Conservation (phyloP, 2,113 vertebrate genomes). For the Trematocara marginatum region DNA sequence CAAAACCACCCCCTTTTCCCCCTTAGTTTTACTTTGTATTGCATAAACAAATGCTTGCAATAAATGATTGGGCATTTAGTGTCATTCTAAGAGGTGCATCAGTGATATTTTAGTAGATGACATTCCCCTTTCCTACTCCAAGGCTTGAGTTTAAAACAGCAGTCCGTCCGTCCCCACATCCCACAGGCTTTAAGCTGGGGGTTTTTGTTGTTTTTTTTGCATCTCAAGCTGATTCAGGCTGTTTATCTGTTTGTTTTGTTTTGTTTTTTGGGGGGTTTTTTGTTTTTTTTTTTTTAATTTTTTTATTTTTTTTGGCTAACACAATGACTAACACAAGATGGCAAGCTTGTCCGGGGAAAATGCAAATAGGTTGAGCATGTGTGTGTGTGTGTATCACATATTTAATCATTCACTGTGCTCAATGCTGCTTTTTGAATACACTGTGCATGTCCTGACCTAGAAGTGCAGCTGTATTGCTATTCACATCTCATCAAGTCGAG, state of each 20-base stretch:
- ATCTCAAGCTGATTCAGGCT: not conserved
- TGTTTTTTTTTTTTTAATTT: rapidly evolving
- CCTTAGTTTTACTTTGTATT: not conserved
- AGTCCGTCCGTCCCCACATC: not conserved
- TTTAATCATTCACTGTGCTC: constrained; percentile 2
- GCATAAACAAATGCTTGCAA: not conserved
- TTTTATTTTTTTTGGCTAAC: no score
- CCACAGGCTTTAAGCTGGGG: not conserved
- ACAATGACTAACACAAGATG: not conserved
- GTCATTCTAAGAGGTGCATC: not conserved
- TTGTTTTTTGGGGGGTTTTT: not conserved
- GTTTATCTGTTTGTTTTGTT: not conserved
- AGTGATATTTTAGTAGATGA: not conserved
- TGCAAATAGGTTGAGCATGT: not conserved
- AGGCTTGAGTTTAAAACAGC: not conserved
- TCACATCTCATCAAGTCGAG: constrained; percentile 23
- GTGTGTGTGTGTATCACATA: not conserved
- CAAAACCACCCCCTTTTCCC: not conserved
- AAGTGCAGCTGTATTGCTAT: constrained; percentile 11
- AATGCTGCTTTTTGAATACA: constrained; percentile 2
- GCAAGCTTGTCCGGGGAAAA: not conserved
- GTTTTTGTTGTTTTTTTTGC: not conserved
- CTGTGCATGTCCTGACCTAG: constrained; percentile 16
- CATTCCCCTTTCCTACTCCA: not conserved
- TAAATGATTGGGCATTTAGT: not conserved